Base-by-base conservation (phyloP, 1,140 invertebrate genomes). In the Nylanderia fulva region DNA sequence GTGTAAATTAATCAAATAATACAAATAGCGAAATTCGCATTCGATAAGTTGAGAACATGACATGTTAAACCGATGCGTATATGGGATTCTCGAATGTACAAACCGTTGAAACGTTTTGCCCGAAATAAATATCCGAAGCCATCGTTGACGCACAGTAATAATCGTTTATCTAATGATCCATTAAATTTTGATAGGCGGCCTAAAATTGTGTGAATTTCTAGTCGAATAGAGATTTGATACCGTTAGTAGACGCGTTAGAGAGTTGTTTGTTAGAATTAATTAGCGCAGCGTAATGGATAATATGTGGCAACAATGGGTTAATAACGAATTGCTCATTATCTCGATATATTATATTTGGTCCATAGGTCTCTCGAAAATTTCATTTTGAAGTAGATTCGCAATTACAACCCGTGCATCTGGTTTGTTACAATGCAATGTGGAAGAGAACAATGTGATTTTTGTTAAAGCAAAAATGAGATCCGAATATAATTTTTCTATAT, bases 251-350 rank as follows among this genome's bases (percentile, higher is more conserved):
- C 21, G 15, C 3, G 45, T 48, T 48, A 18, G 45, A 48, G 45
- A 33, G 13, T 60, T 79, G 52, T 82, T 82, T 71, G 69, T 71
- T 71, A 71, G 64, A 71, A 71, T 79, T 69, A 71, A 80, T 80
- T 80, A 71, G 54, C 24, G 24, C 1, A 33, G 27, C 36, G 66
- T 27, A 24, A 27, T 79, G 36, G 5, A 45, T 56, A 58, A n/a
- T 21, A 36, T 6, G n/a, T 29, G 4, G 18, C 77, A 80, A 79
- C 64, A 80, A 71, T 60, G 27, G 13, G 9, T 58, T 72, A 60
- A 45, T 82, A 33, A 72, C 3, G 6, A 27, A 21, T 39, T 45
- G 4, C 7, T 15, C 21, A 54, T 45, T 36, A 58, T 42, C 24
- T 18, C 8, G 36, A 29, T 42, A 56, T 21, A 7, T 36, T 18